These are phyloP conservation scores for Invenusta paracnida DNA, from an alignment of 2,888 invertebrate genomes.

Conservation along the genomic window DNA sequence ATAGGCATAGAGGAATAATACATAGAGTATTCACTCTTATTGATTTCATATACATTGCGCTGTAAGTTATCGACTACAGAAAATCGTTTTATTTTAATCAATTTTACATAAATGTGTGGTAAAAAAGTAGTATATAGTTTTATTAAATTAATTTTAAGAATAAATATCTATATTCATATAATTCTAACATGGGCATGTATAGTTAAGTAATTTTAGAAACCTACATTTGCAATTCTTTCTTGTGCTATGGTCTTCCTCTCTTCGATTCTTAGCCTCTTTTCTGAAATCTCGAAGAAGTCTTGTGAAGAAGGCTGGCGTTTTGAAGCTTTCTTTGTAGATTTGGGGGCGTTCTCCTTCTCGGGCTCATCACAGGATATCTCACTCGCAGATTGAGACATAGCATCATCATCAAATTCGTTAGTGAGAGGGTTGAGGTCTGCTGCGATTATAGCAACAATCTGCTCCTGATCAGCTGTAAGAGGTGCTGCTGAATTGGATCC, in stretches of 20 bases:
- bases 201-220: neutral
- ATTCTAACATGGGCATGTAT: neutral
- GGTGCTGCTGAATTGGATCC: neutral
- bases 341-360: neutral
- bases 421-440: neutral
- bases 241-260: constrained; percentile 1
- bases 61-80: neutral
- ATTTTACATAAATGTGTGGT: neutral
- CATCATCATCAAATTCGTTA: constrained; percentile 13
- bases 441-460: neutral
- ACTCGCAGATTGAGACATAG: neutral
- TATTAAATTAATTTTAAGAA: neutral
- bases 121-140: neutral
- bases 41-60: neutral
- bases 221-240: constrained; percentile 20
- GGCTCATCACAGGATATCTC: neutral
- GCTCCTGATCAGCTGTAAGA: constrained; percentile 5
- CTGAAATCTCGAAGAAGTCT: neutral
- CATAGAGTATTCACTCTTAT: neutral
- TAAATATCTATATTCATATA: neutral
- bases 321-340: neutral
- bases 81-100: neutral
- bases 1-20: neutral
- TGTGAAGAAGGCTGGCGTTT: constrained; percentile 5
- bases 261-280: constrained; percentile 8